Conservation (phyloP, 1,140 invertebrate genomes). For the Eubasilissa regina region DNA sequence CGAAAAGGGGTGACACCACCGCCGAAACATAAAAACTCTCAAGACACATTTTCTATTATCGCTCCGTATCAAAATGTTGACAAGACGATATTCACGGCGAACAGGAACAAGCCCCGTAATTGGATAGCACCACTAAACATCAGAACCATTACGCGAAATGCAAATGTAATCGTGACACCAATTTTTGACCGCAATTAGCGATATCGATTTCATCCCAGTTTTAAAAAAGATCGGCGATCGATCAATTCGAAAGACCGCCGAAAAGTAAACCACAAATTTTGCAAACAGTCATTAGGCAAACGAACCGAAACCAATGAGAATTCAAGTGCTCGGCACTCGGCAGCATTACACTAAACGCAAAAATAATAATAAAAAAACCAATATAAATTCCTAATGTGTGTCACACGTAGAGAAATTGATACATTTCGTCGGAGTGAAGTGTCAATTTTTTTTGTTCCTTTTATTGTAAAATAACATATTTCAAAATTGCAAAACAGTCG, state of each 20-base stretch:
- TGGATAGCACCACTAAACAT: background rate
- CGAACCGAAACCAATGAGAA: too few relatives aligned
- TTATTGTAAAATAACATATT: too few relatives aligned
- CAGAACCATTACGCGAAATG: background rate
- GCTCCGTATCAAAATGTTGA: constrained; percentile 6
- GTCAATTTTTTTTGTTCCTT: too few relatives aligned
- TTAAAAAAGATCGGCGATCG: background rate
- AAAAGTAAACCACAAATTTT: constrained; percentile 2
- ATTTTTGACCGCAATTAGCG: constrained; percentile 10
- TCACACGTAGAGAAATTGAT: too few relatives aligned
- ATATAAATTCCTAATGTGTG: too few relatives aligned
- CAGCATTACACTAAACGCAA: too few relatives aligned
- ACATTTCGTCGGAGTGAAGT: too few relatives aligned
- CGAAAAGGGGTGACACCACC: background rate
- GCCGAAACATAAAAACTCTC: constrained; percentile 2
- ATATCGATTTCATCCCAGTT: constrained; percentile 3
- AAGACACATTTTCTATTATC: background rate
- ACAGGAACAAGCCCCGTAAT: background rate
- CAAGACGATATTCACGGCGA: background rate
- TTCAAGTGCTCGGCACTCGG: too few relatives aligned
- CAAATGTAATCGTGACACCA: constrained; percentile 30
- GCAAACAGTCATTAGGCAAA: background rate
- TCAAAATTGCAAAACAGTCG: too few relatives aligned
- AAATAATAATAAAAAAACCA: too few relatives aligned
- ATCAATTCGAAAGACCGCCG: background rate